phyloP scores from a whole-genome alignment of 2,797 vertebrate species.

The Pachyuromys duprasi region DNA sequence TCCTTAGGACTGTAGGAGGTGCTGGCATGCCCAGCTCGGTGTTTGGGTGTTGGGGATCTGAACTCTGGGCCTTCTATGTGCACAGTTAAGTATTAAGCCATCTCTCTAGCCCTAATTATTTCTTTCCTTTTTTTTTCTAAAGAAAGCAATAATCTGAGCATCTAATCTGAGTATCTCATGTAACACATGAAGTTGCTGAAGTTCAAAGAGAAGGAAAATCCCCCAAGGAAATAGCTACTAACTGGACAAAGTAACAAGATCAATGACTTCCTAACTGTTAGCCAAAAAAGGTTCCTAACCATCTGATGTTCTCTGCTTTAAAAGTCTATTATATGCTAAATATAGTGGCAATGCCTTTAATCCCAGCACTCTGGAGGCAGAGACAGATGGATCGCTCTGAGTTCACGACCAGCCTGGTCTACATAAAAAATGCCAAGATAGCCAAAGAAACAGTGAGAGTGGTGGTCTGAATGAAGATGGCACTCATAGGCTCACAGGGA shows the following conservation, averaged over 20 bases:
- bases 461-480: background rate
- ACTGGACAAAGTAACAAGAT: slow-evolving; percentile 50
- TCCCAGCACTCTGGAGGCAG: background rate
- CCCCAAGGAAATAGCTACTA: slow-evolving; percentile 33
- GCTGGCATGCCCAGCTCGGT: background rate
- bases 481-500: background rate
- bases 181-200: slow-evolving; percentile 1
- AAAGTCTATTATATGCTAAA: background rate
- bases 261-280: slow-evolving; percentile 44
- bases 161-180: slow-evolving; percentile 3
- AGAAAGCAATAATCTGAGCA: slow-evolving; percentile 42
- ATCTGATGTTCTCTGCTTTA: background rate
- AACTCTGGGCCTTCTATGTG: background rate
- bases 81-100: background rate
- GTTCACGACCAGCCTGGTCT: background rate
- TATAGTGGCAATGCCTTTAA: background rate
- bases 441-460: background rate
- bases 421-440: background rate
- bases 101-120: background rate
- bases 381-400: background rate
- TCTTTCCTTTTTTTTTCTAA: background rate
- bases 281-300: slow-evolving; percentile 29
- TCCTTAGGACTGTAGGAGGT: background rate
- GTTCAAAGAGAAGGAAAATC: background rate
- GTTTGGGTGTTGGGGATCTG: background rate